Evolutionary conservation across 2,888 invertebrate species (phyloP).

Genomic region (Pachymerium ferrugineum): DNA sequence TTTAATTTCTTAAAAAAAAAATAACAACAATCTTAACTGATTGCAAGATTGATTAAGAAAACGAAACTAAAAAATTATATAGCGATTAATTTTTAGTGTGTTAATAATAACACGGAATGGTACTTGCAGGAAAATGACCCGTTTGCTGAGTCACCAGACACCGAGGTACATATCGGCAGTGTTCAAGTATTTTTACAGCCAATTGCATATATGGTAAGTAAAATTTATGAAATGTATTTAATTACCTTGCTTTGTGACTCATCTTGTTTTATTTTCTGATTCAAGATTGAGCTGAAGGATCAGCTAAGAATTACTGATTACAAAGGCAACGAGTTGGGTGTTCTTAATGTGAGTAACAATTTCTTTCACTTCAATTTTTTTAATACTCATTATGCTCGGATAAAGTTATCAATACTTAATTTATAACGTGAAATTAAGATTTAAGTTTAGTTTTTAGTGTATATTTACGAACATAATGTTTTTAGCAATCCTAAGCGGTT

Average conservation of each 20-base stretch:
- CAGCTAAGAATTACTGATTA: conserved; percentile 52
- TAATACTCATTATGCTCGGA: no score
- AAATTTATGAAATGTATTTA: not conserved
- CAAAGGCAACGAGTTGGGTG: conserved; percentile 48
- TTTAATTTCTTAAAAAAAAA: not conserved
- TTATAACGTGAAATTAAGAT: no score
- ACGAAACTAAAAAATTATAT: no score
- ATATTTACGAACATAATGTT: no score
- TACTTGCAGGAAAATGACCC: conserved; percentile 50
- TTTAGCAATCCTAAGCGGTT: no score
- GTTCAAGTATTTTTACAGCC: conserved; percentile 53
- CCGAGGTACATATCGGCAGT: conserved; percentile 52
- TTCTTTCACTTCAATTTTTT: no score
- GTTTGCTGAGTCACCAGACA: conserved; percentile 52
- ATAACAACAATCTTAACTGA: no score
- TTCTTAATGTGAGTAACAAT: conserved; percentile 44
- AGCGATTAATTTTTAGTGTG: not conserved
- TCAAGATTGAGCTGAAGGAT: conserved; percentile 51
- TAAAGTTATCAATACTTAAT: no score
- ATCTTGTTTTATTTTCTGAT: not conserved
- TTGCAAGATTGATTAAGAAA: no score
- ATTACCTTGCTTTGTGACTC: not conserved
- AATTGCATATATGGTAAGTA: conserved; percentile 49
- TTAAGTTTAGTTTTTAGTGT: no score
- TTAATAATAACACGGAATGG: not conserved